Percentiles rank a stretch among this genome's conserved stretches.
phyloP scores from a whole-genome alignment of 2,797 vertebrate species.

The Hyperoplus immaculatus region DNA sequence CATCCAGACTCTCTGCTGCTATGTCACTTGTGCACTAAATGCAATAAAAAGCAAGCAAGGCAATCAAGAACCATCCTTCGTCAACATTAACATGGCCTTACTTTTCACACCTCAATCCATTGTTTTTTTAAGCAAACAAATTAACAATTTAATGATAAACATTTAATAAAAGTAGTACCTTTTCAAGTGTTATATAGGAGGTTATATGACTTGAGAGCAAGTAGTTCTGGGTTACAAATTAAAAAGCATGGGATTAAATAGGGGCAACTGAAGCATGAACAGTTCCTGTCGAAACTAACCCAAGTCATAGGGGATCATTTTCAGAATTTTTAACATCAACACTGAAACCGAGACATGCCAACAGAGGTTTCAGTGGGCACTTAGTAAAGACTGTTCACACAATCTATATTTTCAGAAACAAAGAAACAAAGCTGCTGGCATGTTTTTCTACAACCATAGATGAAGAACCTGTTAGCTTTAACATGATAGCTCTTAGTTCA shows the following conservation, averaged over 20 bases:
- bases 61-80: constrained; percentile 57
- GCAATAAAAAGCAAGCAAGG: constrained; percentile 62
- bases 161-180: constrained; percentile 48
- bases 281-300: constrained; percentile 44
- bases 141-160: constrained; percentile 32
- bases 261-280: constrained; percentile 52
- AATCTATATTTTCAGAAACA: constrained; percentile 52
- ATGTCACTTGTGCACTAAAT: constrained; percentile 50
- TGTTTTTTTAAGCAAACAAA: constrained; percentile 49
- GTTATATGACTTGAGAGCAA: constrained; percentile 23
- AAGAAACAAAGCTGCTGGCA: constrained; percentile 58
- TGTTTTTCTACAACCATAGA: constrained; percentile 69
- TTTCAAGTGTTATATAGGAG: constrained; percentile 24
- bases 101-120: constrained; percentile 53
- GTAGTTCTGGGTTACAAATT: constrained; percentile 15
- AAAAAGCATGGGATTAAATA: constrained; percentile 42
- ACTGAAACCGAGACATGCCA: constrained; percentile 14
- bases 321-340: constrained; percentile 29
- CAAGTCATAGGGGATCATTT: constrained; percentile 16
- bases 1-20: constrained; percentile 42
- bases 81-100: constrained; percentile 58
- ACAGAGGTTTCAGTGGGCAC: constrained; percentile 2
- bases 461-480: constrained; percentile 45
- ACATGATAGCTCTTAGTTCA: constrained; percentile 55
- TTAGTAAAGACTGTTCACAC: constrained; percentile 37